Evolutionary conservation across 2,113 vertebrate genomes (phyloP).

Genomic region (Gallinago media): DNA sequence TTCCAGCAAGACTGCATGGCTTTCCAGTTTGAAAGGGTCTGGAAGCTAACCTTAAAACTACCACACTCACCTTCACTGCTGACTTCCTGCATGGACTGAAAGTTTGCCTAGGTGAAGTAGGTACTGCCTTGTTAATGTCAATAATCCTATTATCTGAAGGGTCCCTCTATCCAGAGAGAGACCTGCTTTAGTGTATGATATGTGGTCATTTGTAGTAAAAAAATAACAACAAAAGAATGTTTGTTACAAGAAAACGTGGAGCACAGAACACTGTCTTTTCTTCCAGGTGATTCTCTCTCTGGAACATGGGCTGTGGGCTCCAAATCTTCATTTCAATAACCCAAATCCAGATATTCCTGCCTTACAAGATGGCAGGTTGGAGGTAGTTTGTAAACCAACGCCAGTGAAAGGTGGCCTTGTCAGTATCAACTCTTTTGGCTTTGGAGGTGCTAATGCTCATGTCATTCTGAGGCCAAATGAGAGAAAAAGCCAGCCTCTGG

Average conservation of each 20-base stretch:
- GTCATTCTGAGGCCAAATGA: constrained; percentile 85
- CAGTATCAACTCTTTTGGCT: constrained; percentile 94
- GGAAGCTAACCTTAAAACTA: neutral
- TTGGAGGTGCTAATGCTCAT: constrained; percentile 95
- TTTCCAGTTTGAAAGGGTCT: neutral
- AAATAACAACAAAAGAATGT: neutral
- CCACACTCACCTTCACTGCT: neutral
- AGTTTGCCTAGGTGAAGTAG: neutral
- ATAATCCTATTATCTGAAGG: neutral
- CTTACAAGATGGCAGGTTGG: constrained; percentile 81
- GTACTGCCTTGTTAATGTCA: neutral
- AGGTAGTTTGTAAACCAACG: constrained; percentile 84
- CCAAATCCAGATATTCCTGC: constrained; percentile 91
- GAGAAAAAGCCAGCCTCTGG: neutral
- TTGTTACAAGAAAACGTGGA: neutral
- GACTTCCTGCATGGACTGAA: neutral
- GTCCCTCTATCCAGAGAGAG: neutral
- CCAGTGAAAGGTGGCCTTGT: constrained; percentile 88
- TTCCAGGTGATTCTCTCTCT: constrained; percentile 89
- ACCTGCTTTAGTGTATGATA: neutral
- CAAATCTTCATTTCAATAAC: constrained; percentile 89
- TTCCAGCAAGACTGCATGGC: neutral
- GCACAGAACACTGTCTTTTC: neutral
- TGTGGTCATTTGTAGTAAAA: neutral
- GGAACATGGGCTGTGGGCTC: constrained; percentile 91